Percentiles rank a stretch among this genome's conserved stretches.
Conservation (phyloP, 2,888 invertebrate species). For the Parapristionchus giblindavisi region DNA sequence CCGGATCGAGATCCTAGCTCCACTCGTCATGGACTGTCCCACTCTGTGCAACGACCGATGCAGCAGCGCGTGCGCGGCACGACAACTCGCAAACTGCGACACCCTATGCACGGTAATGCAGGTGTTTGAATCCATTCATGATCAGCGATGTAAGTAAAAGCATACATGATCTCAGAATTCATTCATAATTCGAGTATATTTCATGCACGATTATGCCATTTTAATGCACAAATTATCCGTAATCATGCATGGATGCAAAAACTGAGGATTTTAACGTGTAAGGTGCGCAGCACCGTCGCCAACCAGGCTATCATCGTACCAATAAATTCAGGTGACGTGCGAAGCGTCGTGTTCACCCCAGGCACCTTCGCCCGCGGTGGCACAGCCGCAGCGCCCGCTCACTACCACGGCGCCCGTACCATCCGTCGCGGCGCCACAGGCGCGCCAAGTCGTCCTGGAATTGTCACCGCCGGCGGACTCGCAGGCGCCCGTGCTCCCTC, state of each 20-base stretch:
- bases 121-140: not conserved
- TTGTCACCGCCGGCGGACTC: not conserved
- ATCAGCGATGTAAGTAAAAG: too few relatives aligned
- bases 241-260: too few relatives aligned
- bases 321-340: slow-evolving; percentile 34
- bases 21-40: not conserved
- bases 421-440: slow-evolving; percentile 25
- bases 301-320: too few relatives aligned
- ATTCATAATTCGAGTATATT: too few relatives aligned
- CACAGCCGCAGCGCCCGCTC: not conserved
- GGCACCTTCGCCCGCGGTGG: slow-evolving; percentile 4
- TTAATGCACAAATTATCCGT: too few relatives aligned
- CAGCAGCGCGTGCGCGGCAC: slow-evolving; percentile 26
- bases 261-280: too few relatives aligned
- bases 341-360: slow-evolving; percentile 40
- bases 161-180: too few relatives aligned
- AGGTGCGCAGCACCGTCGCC: too few relatives aligned
- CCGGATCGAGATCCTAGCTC: slow-evolving; percentile 7
- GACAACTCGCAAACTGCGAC: slow-evolving; percentile 31
- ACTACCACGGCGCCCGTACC: slow-evolving; percentile 12
- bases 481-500: slow-evolving; percentile 21
- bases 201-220: too few relatives aligned
- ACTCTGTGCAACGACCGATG: slow-evolving; percentile 28
- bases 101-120: slow-evolving; percentile 26
- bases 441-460: not conserved